A percentile compares a stretch with the other conserved stretches of the same genome.
These are phyloP conservation scores for Stercorarius parasiticus DNA, from an alignment of 2,113 vertebrate genomes.

Conservation along the genomic window DNA sequence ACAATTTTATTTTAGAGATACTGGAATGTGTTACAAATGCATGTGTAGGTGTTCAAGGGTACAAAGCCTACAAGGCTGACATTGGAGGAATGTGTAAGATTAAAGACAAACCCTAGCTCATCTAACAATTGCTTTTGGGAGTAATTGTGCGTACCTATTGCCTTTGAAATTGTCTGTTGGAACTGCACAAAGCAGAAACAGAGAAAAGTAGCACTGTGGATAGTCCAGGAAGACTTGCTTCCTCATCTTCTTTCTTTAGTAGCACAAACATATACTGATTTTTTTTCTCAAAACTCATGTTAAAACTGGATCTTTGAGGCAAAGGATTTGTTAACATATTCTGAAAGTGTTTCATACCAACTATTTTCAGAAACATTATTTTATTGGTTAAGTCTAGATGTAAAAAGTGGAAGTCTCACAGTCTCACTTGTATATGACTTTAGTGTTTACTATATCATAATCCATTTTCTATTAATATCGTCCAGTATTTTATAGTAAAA, in stretches of 20 bases:
- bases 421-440: neutral
- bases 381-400: neutral
- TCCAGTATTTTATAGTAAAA: neutral
- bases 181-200: neutral
- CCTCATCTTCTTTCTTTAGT: neutral
- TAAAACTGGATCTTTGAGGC: neutral
- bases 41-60: neutral
- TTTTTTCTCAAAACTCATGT: neutral
- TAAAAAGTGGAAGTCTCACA: neutral
- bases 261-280: neutral
- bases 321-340: neutral
- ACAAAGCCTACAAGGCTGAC: neutral
- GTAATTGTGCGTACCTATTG: rapidly evolving
- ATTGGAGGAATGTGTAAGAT: neutral
- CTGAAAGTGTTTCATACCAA: neutral
- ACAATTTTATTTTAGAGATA: neutral
- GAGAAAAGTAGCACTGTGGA: neutral
- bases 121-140: neutral
- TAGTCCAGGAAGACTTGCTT: neutral
- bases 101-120: neutral
- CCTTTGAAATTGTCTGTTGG: neutral
- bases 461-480: neutral
- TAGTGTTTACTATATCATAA: neutral
- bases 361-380: neutral
- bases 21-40: neutral